Conservation (phyloP, 2,888 invertebrate genomes). For the Andrena praecox region DNA sequence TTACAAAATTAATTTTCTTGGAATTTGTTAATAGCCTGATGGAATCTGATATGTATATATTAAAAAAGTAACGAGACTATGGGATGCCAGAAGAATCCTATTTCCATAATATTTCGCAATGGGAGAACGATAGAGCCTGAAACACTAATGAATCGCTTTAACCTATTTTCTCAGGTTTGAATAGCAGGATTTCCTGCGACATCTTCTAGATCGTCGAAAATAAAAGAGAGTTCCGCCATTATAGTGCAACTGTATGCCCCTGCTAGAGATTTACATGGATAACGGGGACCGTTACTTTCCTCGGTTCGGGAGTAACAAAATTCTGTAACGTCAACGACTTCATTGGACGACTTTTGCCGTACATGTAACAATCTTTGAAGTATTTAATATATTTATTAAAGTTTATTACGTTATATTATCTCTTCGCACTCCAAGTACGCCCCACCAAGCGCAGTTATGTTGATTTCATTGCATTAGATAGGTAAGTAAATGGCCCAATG, state of each 20-base stretch:
- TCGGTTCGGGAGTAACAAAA: conserved; percentile 24
- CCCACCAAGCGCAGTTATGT: too few relatives aligned
- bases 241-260: conserved; percentile 33
- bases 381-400: not conserved
- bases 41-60: too few relatives aligned
- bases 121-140: conserved; percentile 24
- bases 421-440: too few relatives aligned
- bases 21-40: not conserved
- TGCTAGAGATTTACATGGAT: conserved; percentile 40
- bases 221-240: conserved; percentile 47
- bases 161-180: conserved; percentile 51
- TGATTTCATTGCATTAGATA: too few relatives aligned
- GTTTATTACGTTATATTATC: too few relatives aligned
- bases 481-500: too few relatives aligned
- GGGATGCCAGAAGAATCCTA: not conserved
- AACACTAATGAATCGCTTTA: conserved; percentile 53
- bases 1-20: not conserved
- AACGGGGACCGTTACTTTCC: conserved; percentile 43
- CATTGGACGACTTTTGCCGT: not conserved
- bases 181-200: conserved; percentile 65
- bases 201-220: conserved; percentile 43
- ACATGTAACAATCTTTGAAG: not conserved
- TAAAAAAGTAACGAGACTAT: not conserved
- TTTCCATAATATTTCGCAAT: conserved; percentile 5
- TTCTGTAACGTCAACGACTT: conserved; percentile 10